Evolutionary conservation across 1,140 invertebrate genomes (phyloP).

Genomic region (Drosophila ficusphila): DNA sequence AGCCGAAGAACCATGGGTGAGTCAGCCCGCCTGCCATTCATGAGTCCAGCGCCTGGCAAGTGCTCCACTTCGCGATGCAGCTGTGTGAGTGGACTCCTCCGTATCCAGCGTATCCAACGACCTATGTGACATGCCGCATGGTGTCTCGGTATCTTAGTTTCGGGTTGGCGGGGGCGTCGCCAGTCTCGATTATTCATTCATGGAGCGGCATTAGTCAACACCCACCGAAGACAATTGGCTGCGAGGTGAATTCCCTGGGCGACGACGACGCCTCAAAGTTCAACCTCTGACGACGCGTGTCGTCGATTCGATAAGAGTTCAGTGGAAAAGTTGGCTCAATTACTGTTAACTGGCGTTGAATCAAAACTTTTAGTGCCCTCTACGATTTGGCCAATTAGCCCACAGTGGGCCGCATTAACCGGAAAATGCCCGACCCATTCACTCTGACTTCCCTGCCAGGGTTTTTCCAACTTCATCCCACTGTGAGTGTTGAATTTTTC

Average conservation of each 20-base stretch:
- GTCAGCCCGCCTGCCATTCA: constrained; percentile 35
- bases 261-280: constrained; percentile 30
- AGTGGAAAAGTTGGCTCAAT: constrained; percentile 46
- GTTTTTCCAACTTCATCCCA: background rate
- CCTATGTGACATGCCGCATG: no score
- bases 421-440: background rate
- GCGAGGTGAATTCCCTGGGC: constrained; percentile 31
- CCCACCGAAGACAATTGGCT: constrained; percentile 26
- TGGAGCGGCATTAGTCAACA: constrained; percentile 44
- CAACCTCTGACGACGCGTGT: constrained; percentile 29
- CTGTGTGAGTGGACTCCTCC: constrained; percentile 13
- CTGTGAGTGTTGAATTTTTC: constrained; percentile 16
- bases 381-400: constrained; percentile 11
- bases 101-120: constrained; percentile 20
- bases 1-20: background rate
- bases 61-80: background rate
- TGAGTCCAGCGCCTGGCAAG: constrained; percentile 1
- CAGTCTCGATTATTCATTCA: constrained; percentile 47
- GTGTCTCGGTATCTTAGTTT: background rate
- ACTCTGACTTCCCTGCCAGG: background rate
- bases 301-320: constrained; percentile 51
- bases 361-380: constrained; percentile 25
- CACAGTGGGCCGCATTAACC: background rate
- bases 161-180: background rate
- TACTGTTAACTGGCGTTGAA: constrained; percentile 37